Percentiles rank a stretch among this genome's conserved stretches.
Evolutionary conservation across 2,797 vertebrate genomes (phyloP).

Genomic region (Garrulus glandarius): DNA sequence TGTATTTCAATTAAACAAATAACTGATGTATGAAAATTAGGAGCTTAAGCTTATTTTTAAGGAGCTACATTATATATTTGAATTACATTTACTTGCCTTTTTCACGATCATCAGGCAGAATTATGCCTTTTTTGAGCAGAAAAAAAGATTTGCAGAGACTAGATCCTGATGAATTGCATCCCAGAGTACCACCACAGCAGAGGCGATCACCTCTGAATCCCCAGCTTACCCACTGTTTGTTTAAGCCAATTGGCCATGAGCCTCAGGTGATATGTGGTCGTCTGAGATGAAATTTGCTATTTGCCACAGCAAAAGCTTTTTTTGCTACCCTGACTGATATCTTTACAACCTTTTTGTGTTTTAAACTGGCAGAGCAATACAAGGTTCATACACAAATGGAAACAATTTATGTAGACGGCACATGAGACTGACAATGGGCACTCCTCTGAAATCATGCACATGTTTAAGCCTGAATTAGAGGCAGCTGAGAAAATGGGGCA

Average conservation of each 20-base stretch:
- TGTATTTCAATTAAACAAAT: not conserved
- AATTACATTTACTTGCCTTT: not conserved
- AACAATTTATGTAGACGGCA: not conserved
- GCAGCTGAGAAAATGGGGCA: not conserved
- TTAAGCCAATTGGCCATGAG: not conserved
- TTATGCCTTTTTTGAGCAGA: not conserved
- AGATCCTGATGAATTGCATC: not conserved
- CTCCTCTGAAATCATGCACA: not conserved
- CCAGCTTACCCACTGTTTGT: not conserved
- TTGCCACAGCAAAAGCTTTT: not conserved
- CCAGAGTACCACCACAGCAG: not conserved
- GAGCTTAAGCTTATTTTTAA: not conserved
- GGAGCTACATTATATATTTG: not conserved
- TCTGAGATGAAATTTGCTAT: not conserved
- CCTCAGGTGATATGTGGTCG: not conserved
- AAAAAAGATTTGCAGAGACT: not conserved
- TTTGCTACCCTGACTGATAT: not conserved
- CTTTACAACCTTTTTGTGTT: not conserved
- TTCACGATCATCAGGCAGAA: not conserved
- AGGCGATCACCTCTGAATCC: not conserved
- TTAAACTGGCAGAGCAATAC: not conserved
- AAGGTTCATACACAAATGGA: not conserved
- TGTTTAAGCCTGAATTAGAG: not conserved
- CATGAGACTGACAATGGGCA: not conserved
- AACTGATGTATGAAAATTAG: accelerated